phyloP scores from a whole-genome alignment of 2,888 invertebrate species.

The Nasonia oneida region DNA sequence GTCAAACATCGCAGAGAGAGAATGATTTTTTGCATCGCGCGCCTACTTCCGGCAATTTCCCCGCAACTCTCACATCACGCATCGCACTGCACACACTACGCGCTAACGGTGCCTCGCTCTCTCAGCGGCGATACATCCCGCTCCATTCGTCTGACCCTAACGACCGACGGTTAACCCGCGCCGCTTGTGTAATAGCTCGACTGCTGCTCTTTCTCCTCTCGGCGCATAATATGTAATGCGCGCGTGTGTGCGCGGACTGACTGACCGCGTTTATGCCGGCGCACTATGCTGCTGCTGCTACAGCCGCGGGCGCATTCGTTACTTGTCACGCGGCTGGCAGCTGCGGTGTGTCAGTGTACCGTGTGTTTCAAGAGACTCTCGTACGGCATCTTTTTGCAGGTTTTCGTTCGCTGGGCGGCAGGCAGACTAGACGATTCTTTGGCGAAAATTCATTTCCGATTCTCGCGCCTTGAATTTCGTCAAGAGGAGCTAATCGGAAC shows the following conservation, averaged over 20 bases:
- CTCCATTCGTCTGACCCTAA: constrained; percentile 28
- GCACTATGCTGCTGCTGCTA: background rate
- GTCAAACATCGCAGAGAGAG: background rate
- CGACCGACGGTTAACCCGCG: constrained; percentile 23
- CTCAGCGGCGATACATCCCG: constrained; percentile 7
- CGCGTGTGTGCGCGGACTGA: background rate
- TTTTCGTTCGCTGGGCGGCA: too few relatives aligned
- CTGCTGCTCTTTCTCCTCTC: background rate
- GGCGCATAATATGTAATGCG: constrained; percentile 9
- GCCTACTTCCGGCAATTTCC: background rate
- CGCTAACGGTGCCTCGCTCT: background rate
- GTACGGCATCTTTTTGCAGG: too few relatives aligned
- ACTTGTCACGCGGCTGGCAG: constrained; percentile 4
- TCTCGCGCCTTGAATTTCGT: background rate
- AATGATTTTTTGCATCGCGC: background rate
- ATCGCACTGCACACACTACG: background rate
- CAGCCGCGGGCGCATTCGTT: constrained; percentile 5
- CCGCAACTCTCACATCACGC: background rate
- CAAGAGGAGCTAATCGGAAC: background rate
- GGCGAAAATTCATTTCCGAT: background rate
- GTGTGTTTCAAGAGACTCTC: background rate
- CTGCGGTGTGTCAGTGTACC: background rate
- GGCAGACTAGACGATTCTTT: too few relatives aligned
- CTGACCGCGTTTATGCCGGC: constrained; percentile 20
- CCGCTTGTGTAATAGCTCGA: constrained; percentile 11